Evolutionary conservation across 2,888 invertebrate species (phyloP), one percentile per base, ranked within the genome.

Genomic region (Zele albiditarsus): DNA sequence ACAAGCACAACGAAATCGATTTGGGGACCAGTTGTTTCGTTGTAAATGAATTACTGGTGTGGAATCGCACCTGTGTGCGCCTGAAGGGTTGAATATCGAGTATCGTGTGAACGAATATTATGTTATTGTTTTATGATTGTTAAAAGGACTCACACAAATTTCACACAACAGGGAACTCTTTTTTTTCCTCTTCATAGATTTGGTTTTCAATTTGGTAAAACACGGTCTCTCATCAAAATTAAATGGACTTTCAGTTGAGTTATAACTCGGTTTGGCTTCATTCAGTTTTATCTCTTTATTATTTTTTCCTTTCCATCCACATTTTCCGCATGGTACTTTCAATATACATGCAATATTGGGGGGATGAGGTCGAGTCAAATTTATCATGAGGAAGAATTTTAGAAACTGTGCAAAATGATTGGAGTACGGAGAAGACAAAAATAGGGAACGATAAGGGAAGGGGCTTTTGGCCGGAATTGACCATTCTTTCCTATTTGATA

Each of bases 171-270:
- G 38, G 10, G 12, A 4, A 38, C 46, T 31, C 53, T 16, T 46
- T n/a, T 46, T 46, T n/a, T 16, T 3, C 46, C 49, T 73, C 25
- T 27, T 38, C 31, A 12, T 31, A 16, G 28, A n/a, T 62, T 28
- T 62, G 28, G 5, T 62, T 62, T 62, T 14, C 46, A 46, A 46
- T 46, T 46, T n/a, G n/a, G 46, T n/a, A 46, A 46, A 46, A 46
- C n/a, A 46, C 16, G 16, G 46, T 46, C 46, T n/a, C 6, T 46
- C 46, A n/a, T 46, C n/a, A n/a, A 46, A 46, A 46, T 46, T 46
- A 14, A n/a, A 46, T 46, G 46, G n/a, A 46, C n/a, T n/a, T 46
- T 46, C 6, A n/a, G 3, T n/a, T 46, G 46, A n/a, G 6, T 4
- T 46, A 46, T 46, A 46, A 46, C n/a, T 46, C 46, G n/a, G 4